Conservation (phyloP, 1,140 invertebrate species). For the Meteorus sp. region DNA sequence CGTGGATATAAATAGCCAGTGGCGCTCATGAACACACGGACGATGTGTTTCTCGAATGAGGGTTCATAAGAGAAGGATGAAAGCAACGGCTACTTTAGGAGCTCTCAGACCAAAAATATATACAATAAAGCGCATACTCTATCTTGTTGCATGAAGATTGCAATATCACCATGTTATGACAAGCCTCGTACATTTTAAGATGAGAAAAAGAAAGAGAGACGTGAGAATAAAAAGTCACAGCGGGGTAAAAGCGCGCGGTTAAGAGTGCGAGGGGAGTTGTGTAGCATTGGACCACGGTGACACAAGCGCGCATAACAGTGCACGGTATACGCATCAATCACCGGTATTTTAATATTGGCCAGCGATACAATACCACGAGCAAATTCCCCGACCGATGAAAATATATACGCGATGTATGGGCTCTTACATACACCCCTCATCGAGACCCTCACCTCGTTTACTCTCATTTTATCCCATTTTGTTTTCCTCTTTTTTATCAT, state of each 20-base stretch:
- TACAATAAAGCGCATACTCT: no score
- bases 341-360: conserved; percentile 60
- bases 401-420: not conserved
- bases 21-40: conserved; percentile 3
- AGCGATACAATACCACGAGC: conserved; percentile 52
- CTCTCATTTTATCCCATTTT: not conserved
- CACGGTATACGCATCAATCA: conserved; percentile 61
- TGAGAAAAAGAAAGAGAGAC: no score
- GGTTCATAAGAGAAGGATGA: conserved; percentile 1
- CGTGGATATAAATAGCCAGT: conserved; percentile 42
- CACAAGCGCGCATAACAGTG: conserved; percentile 29
- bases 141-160: no score
- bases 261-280: conserved; percentile 5
- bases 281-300: conserved; percentile 12
- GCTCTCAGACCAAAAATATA: no score
- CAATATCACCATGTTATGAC: conserved; percentile 54
- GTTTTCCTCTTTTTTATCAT: not conserved
- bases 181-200: conserved; percentile 51
- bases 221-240: no score
- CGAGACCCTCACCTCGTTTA: not conserved
- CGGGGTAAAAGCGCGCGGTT: not conserved
- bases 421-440: not conserved
- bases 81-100: no score
- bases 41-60: not conserved
- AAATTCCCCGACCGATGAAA: conserved; percentile 32